Evolutionary conservation across 1,140 invertebrate species (phyloP).

Genomic region (Danaus melanippus): DNA sequence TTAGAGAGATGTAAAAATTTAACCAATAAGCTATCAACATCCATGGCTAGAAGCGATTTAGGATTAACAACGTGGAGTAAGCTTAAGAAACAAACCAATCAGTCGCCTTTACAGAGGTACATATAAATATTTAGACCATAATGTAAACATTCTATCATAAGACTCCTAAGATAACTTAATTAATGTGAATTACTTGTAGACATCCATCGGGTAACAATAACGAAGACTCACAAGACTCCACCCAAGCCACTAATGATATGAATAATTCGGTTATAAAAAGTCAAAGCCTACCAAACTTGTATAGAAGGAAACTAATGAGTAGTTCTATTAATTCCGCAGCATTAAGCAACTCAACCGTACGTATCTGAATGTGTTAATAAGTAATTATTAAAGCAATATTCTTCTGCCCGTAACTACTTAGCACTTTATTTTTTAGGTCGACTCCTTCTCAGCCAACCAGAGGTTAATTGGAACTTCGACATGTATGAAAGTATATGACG

Average conservation of each 20-base stretch:
- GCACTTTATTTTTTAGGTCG: conserved; percentile 59
- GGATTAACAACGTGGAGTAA: conserved; percentile 89
- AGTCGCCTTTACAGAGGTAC: conserved; percentile 68
- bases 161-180: not conserved
- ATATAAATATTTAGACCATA: conserved; percentile 1
- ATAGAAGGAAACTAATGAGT: conserved; percentile 58
- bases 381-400: conserved; percentile 23
- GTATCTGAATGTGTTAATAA: conserved; percentile 33
- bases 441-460: conserved; percentile 70
- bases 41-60: conserved; percentile 87
- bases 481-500: conserved; percentile 78
- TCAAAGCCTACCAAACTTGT: conserved; percentile 83
- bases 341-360: conserved; percentile 75
- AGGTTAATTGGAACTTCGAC: conserved; percentile 64
- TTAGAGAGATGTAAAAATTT: conserved; percentile 69
- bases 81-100: conserved; percentile 76
- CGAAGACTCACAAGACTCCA: conserved; percentile 57
- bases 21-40: conserved; percentile 75
- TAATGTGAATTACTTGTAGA: conserved; percentile 54
- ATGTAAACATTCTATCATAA: conserved; percentile 2
- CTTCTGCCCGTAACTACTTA: conserved; percentile 27
- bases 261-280: conserved; percentile 75
- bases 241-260: conserved; percentile 58
- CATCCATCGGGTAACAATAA: conserved; percentile 88
- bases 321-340: conserved; percentile 66